Evolutionary conservation across 2,797 vertebrate genomes (phyloP), one percentile per base, ranked within the genome.

Genomic region (Chlorospingus flavigularis): DNA sequence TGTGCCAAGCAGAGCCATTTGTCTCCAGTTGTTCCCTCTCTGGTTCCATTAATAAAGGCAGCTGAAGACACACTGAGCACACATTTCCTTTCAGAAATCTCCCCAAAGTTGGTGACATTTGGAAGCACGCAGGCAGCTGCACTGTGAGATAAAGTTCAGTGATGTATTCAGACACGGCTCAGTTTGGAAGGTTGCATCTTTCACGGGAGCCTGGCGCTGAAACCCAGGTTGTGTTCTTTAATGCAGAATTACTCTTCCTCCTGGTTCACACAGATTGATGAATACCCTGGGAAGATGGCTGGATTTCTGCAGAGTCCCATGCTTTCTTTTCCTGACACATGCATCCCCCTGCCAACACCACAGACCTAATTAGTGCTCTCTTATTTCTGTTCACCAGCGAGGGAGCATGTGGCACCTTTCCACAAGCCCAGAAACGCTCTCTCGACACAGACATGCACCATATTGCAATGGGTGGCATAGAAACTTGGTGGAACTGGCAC

Each of bases 21-120:
- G 21, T 70, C 90, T 54, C 68, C 89, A 51, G 76, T 85, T 58
- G 17, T 55, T 87, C 73, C 63, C 68, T 45, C 62, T 37, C 79
- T 42, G 72, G 37, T 53, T 88, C 91, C 40, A 74, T 94, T 48
- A 93, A 87, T 74, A 94, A 81, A 93, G 62, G 86, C 40, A 43
- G 77, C 54, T 1, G 1, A 92, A 95, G 93, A 76, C 57, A 82
- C 26, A 15, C 30, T 1, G 10, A 82, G 86, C 63, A 37, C 67
- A 43, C 65, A 33, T 92, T 94, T 77, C 77, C 85, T 86, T 74
- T 55, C 92, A 75, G 93, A 94, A 91, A 88, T 30, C 65, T 68
- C 82, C 94, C 93, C 88, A 95, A 93, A 97, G 73, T 93, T 93
- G 35, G 87, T 78, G 94, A 62, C 67, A 63, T 95, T 94, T 85